Evolutionary conservation across 2,888 invertebrate species (phyloP), one percentile per base, ranked within the genome.

Genomic region (Protodeltote pygarga): DNA sequence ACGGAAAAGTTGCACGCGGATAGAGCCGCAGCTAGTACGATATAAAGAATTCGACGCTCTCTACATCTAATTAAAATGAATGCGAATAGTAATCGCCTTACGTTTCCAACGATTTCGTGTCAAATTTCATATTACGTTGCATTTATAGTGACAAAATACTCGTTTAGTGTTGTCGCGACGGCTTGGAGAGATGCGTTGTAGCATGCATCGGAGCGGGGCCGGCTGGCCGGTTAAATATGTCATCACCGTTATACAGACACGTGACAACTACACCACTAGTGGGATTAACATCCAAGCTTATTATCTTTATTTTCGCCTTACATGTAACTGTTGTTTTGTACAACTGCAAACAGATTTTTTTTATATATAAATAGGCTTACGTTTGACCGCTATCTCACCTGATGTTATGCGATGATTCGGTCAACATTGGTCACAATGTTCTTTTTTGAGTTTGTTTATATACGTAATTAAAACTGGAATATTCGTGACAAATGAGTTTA

Each of bases 161-260:
- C 47, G 67, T 67, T 67, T 62, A 55, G 64, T 52, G 52, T 48
- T 51, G 64, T 55, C 52, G 66, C 44, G 60, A 39, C 59, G 38
- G 40, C 35, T 52, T 28, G 29, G 38, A 48, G 57, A 64, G 69
- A 64, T 59, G 60, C 66, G 66, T 40, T 46, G 48, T 54, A 54
- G 48, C 60, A 33, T 66, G 65, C 66, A 66, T 35, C 49, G 58
- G 14, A 39, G 54, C 53, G 49, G 58, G 49, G 45, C 50, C 58
- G 38, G 5, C 62, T 62, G 67, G 45, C 65, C 81, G 78, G 77
- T 80, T 74, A 80, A 77, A 83, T 83, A 83, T 83, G 80, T 83
- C 83, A 78, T 75, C 81, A 83, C 83, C 84, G 85, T 84, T 85
- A 85, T 79, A 74, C 58, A 47, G 71, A 54, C 68, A 68, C 68